Base-by-base conservation (phyloP, 2,113 vertebrate genomes). In the Dinomys branickii region DNA sequence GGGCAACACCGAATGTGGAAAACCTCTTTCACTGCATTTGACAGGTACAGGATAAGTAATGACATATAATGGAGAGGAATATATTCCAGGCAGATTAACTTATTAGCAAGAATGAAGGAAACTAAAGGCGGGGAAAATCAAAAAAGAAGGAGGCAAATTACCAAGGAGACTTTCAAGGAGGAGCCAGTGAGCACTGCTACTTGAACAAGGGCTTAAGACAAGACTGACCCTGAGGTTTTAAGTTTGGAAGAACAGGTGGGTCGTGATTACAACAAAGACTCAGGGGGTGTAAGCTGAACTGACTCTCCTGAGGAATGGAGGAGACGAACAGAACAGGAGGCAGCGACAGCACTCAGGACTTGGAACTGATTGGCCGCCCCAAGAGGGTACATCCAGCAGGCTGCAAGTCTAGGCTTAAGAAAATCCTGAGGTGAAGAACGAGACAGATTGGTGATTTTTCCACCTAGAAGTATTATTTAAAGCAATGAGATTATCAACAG, bases 211-310 rank as follows among this genome's bases (percentile, higher is more conserved):
- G 22, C 22, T 41, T 61, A 41, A 69, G n/a, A 67, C 41, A 16
- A 91, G 61, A 81, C 20, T 14, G 3, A 71, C 28, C 58, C 38
- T 11, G 4, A 5, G 17, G 35, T 67, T 88, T 63, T 9, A 5
- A 16, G 10, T 78, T 38, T 54, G 44, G 50, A n/a, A 73, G 20
- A 52, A 30, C 28, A 8, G 0, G 0, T 35, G 28, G 44, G 28
- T 16, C 28, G 16, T 22, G 4, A 3, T n/a, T 35, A 59, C 4
- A 3, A 38, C 7, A 35, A 33, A 50, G n/a, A 85, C 20, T n/a
- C 73, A 54, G 13, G 67, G 67, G 24, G 67, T 3, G 33, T 22
- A 54, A 85, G 30, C 30, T 16, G 59, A 33, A 7, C 56, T 20
- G 17, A 47, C 26, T 14, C 2, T 0, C 30, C 69, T 41, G 28